Percentiles rank a stretch among this genome's conserved stretches.
Evolutionary conservation across 2,797 vertebrate genomes (phyloP).

Genomic region (Manis javanica): DNA sequence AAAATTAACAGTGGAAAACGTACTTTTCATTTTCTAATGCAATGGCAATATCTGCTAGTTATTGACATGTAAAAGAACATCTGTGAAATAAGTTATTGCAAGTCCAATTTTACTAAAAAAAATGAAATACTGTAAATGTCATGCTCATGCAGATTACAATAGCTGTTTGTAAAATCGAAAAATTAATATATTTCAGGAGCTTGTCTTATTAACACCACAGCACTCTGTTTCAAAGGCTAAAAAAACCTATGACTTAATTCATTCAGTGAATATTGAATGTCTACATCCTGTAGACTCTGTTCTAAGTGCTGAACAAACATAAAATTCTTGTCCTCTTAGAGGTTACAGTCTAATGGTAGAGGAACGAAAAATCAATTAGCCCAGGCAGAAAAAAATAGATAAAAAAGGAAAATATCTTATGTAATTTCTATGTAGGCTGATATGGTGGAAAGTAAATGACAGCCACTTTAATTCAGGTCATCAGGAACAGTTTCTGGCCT

Average conservation of each 20-base stretch:
- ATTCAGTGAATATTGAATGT: background rate
- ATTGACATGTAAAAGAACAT: background rate
- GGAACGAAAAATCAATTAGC: background rate
- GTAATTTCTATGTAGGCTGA: background rate
- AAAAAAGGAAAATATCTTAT: background rate
- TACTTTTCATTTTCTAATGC: background rate
- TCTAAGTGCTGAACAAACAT: background rate
- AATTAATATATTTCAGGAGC: background rate
- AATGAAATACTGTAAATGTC: background rate
- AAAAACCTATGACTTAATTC: background rate
- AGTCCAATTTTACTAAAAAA: background rate
- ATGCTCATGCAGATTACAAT: background rate
- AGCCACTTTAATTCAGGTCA: background rate
- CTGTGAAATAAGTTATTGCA: background rate
- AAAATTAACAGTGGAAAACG: slow-evolving; percentile 16
- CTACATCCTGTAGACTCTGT: background rate
- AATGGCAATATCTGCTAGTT: background rate
- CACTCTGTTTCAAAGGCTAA: background rate
- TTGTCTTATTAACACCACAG: background rate
- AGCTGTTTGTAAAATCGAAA: background rate
- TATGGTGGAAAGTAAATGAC: background rate
- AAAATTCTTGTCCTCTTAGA: background rate
- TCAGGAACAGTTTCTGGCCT: background rate
- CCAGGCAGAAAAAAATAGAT: background rate
- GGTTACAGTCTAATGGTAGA: background rate